phyloP scores from a whole-genome alignment of 2,113 vertebrate species.

The Macrotus californicus region DNA sequence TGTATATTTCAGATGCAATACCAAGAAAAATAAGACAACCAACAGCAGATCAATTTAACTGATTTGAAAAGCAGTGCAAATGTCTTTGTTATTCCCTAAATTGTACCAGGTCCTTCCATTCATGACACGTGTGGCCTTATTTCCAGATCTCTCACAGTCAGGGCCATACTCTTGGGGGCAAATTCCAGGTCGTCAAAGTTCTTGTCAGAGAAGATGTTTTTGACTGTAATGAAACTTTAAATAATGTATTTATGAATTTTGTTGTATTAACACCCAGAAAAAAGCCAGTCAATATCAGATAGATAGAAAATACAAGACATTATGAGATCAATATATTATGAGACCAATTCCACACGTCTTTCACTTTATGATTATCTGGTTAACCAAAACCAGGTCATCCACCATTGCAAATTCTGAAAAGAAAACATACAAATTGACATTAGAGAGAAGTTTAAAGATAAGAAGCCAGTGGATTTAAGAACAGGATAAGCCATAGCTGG shows the following conservation, averaged over 20 bases:
- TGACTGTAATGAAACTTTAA: not conserved
- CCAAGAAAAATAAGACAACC: not conserved
- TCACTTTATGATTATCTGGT: not conserved
- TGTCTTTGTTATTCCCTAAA: not conserved
- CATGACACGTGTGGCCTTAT: not conserved
- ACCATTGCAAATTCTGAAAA: not conserved
- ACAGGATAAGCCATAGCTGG: not conserved
- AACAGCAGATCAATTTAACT: not conserved
- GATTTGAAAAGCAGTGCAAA: not conserved
- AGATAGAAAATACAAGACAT: not conserved
- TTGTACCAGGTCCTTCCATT: not conserved
- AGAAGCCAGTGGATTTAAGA: not conserved
- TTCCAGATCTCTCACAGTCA: not conserved
- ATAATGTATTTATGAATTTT: not conserved
- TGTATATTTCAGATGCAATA: not conserved
- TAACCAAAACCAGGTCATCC: not conserved
- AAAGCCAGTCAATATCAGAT: not conserved
- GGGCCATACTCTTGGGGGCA: not conserved
- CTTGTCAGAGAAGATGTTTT: not conserved
- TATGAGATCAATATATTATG: not conserved
- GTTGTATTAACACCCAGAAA: not conserved
- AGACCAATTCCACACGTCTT: not conserved
- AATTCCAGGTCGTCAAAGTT: not conserved
- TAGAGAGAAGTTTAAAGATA: not conserved
- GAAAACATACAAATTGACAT: not conserved